phyloP scores from a whole-genome alignment of 2,888 invertebrate genomes.

The Torymus texanus region DNA sequence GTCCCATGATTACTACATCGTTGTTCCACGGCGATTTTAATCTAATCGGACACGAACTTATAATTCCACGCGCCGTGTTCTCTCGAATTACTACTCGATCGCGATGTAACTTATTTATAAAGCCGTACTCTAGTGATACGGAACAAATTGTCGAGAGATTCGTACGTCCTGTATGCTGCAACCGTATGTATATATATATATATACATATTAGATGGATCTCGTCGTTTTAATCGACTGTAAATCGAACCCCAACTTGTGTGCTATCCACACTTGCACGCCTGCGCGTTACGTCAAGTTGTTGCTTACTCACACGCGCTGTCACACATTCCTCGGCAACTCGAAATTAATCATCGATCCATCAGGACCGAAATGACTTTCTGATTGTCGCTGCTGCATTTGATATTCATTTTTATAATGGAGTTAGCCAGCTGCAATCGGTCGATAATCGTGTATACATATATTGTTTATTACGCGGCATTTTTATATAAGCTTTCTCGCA shows the following conservation, averaged over 20 bases:
- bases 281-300: constrained; percentile 17
- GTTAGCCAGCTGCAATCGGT: not conserved
- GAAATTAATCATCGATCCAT: constrained; percentile 34
- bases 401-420: not conserved
- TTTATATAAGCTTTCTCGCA: not conserved
- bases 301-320: constrained; percentile 17
- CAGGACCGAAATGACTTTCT: constrained; percentile 9
- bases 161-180: not conserved
- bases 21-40: constrained; percentile 18
- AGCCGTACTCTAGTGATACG: constrained; percentile 4
- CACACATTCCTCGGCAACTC: not conserved
- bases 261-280: not conserved
- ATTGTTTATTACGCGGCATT: not conserved
- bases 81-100: constrained; percentile 25
- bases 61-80: not conserved
- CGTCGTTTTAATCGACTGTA: not conserved
- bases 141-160: constrained; percentile 28
- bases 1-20: constrained; percentile 31
- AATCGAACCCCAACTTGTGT: constrained; percentile 6
- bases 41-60: constrained; percentile 39
- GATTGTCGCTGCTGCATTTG: constrained; percentile 20
- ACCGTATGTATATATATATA: not conserved
- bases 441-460: not conserved
- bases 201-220: constrained; percentile 2
- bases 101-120: constrained; percentile 34